These are phyloP conservation scores for Leptinotarsa lineolata DNA, from an alignment of 1,140 invertebrate species.

Conservation along the genomic window DNA sequence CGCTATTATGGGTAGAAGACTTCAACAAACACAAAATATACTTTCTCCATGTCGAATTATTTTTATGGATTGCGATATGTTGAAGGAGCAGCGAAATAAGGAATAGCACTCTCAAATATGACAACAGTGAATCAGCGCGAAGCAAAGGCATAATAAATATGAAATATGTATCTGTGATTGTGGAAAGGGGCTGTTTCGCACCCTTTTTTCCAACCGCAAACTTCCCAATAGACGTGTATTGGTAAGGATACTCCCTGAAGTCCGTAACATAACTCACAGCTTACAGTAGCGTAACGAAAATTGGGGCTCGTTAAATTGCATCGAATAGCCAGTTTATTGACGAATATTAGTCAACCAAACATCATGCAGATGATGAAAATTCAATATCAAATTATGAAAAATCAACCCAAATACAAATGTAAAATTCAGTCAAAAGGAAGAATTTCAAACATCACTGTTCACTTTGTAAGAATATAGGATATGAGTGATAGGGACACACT, in stretches of 20 bases:
- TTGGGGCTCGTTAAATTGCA: background rate
- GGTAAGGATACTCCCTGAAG: conserved; percentile 14
- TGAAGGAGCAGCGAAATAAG: conserved; percentile 33
- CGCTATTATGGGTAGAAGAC: background rate
- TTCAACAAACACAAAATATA: background rate
- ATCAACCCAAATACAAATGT: no score
- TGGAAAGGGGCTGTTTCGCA: conserved; percentile 25
- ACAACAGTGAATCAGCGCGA: conserved; percentile 33
- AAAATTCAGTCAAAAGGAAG: no score
- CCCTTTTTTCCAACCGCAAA: conserved; percentile 20
- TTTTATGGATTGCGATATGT: conserved; percentile 32
- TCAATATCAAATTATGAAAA: no score
- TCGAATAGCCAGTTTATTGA: no score
- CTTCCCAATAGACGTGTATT: conserved; percentile 19
- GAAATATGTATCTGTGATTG: conserved; percentile 37
- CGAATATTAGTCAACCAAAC: no score
- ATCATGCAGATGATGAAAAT: no score
- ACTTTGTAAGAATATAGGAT: no score
- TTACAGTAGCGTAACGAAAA: background rate
- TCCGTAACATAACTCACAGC: conserved; percentile 20
- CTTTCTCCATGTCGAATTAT: conserved; percentile 32
- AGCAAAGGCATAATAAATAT: conserved; percentile 30
- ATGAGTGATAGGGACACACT: no score
- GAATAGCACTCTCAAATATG: conserved; percentile 38
- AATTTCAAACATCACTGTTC: no score